Evolutionary conservation across 2,797 vertebrate species (phyloP).

Genomic region (Poeciliopsis gracilis): DNA sequence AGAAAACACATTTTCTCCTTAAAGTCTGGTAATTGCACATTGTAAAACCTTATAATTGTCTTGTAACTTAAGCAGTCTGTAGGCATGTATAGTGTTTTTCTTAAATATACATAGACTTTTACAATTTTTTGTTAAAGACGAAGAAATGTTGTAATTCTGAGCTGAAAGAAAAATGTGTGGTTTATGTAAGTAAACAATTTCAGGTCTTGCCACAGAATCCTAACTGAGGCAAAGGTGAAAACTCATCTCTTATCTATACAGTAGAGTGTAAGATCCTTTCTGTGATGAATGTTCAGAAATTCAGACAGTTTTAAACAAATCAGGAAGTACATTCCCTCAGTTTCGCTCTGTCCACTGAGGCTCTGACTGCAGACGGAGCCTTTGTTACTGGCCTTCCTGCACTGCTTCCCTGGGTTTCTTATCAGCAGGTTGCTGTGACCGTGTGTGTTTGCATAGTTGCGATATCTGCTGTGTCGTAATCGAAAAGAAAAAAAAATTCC

Average conservation of each 20-base stretch:
- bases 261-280: neutral
- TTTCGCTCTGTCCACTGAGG: too few relatives aligned
- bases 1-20: neutral
- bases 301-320: neutral
- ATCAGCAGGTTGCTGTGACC: neutral
- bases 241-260: neutral
- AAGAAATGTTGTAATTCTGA: neutral
- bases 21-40: neutral
- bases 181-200: neutral
- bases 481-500: constrained; percentile 6
- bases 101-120: neutral
- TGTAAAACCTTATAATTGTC: neutral
- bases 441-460: neutral
- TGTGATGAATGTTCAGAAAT: neutral
- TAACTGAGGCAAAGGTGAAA: neutral
- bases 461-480: constrained; percentile 7
- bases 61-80: neutral
- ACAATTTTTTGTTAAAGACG: neutral
- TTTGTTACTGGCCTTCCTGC: neutral
- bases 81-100: neutral
- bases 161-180: neutral
- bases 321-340: neutral
- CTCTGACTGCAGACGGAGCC: neutral
- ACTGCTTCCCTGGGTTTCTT: neutral
- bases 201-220: neutral